Evolutionary conservation across 2,113 vertebrate genomes (phyloP).

Genomic region (Podarcis cretensis): DNA sequence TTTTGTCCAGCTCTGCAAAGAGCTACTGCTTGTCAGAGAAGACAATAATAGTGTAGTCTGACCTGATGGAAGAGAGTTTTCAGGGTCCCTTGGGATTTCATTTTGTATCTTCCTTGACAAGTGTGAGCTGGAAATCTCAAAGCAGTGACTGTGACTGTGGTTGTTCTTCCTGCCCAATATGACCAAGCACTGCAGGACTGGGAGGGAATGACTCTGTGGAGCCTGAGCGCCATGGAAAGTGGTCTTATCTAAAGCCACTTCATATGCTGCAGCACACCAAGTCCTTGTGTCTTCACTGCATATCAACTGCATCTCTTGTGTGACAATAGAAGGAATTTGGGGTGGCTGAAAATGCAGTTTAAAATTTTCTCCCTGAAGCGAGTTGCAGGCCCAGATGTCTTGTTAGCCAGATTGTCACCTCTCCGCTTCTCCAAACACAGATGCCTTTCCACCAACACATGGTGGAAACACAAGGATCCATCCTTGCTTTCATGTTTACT

Average conservation of each 20-base stretch:
- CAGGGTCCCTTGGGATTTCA: background rate
- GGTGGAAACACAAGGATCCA: background rate
- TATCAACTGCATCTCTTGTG: background rate
- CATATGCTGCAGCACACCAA: too few relatives aligned
- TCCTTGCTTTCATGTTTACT: background rate
- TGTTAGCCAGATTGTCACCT: background rate
- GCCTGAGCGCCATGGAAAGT: background rate
- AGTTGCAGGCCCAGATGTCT: background rate
- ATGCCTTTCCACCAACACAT: background rate
- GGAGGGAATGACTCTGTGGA: too few relatives aligned
- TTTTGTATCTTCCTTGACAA: background rate
- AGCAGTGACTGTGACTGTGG: background rate
- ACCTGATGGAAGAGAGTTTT: background rate
- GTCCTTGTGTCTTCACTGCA: background rate
- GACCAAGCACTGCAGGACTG: background rate
- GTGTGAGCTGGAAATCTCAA: background rate
- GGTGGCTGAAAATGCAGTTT: background rate
- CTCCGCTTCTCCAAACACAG: background rate
- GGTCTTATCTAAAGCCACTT: background rate
- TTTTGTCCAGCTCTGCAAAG: background rate
- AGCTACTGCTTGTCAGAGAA: background rate
- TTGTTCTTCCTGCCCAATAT: background rate
- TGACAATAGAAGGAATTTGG: background rate
- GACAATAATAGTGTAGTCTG: background rate
- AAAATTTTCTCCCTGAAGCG: background rate